Evolutionary conservation across 1,140 invertebrate species (phyloP).

Genomic region (Aphidius ervi): DNA sequence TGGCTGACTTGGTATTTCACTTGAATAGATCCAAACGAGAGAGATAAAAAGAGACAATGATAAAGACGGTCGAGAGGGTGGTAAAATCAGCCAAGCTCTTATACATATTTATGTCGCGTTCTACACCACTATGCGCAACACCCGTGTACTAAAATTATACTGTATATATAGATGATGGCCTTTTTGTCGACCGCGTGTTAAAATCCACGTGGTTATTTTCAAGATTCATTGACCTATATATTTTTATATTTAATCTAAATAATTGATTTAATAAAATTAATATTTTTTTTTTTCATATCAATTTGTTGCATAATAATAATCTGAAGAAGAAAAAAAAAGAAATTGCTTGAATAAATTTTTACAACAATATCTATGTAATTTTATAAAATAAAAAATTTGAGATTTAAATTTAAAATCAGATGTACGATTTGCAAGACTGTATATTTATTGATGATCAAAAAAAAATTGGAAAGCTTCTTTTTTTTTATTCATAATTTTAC

Average conservation of each 20-base stretch:
- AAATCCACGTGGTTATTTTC: conserved; percentile 18
- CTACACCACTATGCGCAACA: conserved; percentile 34
- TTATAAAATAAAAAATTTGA: too few relatives aligned
- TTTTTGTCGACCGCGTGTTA: conserved; percentile 12
- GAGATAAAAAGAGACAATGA: conserved; percentile 16
- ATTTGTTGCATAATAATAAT: too few relatives aligned
- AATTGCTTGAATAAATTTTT: too few relatives aligned
- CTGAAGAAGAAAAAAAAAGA: too few relatives aligned
- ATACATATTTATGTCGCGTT: conserved; percentile 52
- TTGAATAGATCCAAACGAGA: neutral
- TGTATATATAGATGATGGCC: conserved; percentile 4
- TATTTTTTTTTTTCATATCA: too few relatives aligned
- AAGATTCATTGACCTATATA: neutral
- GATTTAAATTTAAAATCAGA: too few relatives aligned
- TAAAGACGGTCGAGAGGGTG: conserved; percentile 24
- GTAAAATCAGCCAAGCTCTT: conserved; percentile 36
- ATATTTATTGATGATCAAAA: neutral
- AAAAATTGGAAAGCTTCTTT: neutral
- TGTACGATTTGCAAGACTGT: too few relatives aligned
- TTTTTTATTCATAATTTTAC: neutral
- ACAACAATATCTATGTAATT: too few relatives aligned
- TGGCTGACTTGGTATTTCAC: neutral
- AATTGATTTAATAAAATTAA: neutral
- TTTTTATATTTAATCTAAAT: neutral
- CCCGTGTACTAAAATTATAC: conserved; percentile 19